Conservation (phyloP, 2,113 vertebrate species). For the Manacus vitellinus region DNA sequence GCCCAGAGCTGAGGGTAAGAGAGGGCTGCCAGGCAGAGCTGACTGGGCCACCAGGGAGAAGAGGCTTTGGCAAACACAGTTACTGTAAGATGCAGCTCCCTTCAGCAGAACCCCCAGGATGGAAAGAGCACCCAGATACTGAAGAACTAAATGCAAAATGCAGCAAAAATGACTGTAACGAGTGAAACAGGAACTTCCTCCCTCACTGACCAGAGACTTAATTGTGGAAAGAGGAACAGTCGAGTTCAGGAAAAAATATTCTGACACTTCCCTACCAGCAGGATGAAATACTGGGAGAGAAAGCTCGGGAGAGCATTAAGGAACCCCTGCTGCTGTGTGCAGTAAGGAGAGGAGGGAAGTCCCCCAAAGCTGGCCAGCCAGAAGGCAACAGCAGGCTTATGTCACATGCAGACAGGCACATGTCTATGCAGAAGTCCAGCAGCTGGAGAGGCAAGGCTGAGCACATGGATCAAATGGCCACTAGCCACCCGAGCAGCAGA, state of each 20-base stretch:
- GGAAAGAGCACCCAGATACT: neutral
- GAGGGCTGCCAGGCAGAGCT: neutral
- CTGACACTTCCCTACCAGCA: neutral
- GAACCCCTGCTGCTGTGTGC: accelerated
- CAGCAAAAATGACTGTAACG: neutral
- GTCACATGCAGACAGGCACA: neutral
- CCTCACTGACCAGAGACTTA: neutral
- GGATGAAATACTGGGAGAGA: neutral
- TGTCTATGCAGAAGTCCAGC: neutral
- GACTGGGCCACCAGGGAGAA: neutral
- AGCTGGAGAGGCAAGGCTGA: neutral
- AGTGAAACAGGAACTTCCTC: accelerated
- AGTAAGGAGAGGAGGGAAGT: neutral
- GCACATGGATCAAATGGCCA: neutral
- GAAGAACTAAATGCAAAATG: neutral
- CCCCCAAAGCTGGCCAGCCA: neutral
- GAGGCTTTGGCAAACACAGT: neutral
- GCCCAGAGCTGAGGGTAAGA: neutral
- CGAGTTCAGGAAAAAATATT: neutral
- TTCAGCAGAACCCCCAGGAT: neutral
- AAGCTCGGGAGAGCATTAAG: accelerated
- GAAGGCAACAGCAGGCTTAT: neutral
- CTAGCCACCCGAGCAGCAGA: neutral
- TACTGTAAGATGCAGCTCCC: neutral
- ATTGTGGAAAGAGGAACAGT: neutral